Evolutionary conservation across 2,113 vertebrate species (phyloP).

Genomic region (Axis porcinus): DNA sequence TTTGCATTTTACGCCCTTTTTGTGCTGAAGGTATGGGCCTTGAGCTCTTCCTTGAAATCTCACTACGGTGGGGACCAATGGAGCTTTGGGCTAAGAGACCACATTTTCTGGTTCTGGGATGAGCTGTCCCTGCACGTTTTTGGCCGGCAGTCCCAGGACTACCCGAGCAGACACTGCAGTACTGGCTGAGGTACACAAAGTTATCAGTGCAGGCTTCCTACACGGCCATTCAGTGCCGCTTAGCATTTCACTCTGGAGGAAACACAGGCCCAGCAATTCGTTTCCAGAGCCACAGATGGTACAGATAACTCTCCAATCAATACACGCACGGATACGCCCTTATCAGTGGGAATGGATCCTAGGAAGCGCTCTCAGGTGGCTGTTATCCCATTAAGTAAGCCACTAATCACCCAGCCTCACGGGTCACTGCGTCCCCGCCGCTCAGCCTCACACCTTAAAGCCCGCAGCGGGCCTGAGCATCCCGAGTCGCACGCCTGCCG

Average conservation of each 20-base stretch:
- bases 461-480: accelerated
- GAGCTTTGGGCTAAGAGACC: neutral
- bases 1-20: neutral
- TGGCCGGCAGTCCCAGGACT: neutral
- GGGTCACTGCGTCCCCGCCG: constrained; percentile 51
- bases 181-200: neutral
- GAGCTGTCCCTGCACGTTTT: neutral
- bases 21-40: neutral
- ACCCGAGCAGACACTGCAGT: neutral
- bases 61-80: neutral
- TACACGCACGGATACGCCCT: constrained; percentile 77
- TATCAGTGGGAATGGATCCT: constrained; percentile 75
- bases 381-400: constrained; percentile 64
- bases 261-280: constrained; percentile 72
- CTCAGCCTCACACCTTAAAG: constrained; percentile 33
- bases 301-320: constrained; percentile 82
- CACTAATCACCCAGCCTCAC: constrained; percentile 56
- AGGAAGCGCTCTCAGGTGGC: constrained; percentile 68
- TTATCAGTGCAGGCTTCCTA: neutral
- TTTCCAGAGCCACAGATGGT: constrained; percentile 76
- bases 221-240: neutral
- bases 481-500: neutral
- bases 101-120: neutral
- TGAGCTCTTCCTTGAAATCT: neutral
- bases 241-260: constrained; percentile 37